A percentile compares a stretch with the other conserved stretches of the same genome.
Evolutionary conservation across 37 sponge, comb jelly and placozoan genomes (phyloP).

Genomic region (Petrosia ficiformis): DNA sequence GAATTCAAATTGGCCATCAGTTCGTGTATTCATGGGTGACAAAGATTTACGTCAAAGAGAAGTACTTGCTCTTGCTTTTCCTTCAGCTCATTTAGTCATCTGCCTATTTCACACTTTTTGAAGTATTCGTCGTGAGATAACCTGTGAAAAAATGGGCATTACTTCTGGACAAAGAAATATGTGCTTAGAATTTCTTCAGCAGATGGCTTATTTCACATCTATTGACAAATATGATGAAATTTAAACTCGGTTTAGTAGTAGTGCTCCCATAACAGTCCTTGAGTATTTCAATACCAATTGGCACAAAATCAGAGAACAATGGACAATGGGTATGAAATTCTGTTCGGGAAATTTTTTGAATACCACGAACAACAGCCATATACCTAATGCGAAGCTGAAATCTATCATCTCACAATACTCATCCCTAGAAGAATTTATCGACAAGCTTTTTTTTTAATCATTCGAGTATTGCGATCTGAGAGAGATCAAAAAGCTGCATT

Average conservation of each 20-base stretch:
- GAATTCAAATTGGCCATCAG: slow-evolving; percentile 17
- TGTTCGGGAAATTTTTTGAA: slow-evolving; percentile 11
- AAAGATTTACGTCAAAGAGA: slow-evolving; percentile 38
- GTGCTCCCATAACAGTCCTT: neutral
- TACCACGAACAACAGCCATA: slow-evolving; percentile 9
- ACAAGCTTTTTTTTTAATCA: slow-evolving; percentile 38
- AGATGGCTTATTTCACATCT: slow-evolving; percentile 19
- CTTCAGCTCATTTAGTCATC: slow-evolving; percentile 24
- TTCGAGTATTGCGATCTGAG: slow-evolving; percentile 22
- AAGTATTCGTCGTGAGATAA: slow-evolving; percentile 29
- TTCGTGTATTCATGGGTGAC: slow-evolving; percentile 38
- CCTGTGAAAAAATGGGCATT: slow-evolving; percentile 44
- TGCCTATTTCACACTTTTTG: slow-evolving; percentile 51
- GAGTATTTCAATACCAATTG: slow-evolving; percentile 9
- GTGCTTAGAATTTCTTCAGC: slow-evolving; percentile 38
- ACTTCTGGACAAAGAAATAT: slow-evolving; percentile 22
- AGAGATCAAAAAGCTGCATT: slow-evolving; percentile 32
- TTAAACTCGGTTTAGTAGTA: neutral
- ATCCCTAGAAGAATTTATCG: slow-evolving; percentile 37
- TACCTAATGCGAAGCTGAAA: slow-evolving; percentile 47
- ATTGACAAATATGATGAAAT: neutral
- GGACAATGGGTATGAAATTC: slow-evolving; percentile 17
- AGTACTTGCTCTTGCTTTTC: slow-evolving; percentile 16
- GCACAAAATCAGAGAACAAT: slow-evolving; percentile 10
- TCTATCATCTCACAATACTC: slow-evolving; percentile 27